Conservation (phyloP, 2,797 vertebrate genomes). For the Rhinoraja longicauda region DNA sequence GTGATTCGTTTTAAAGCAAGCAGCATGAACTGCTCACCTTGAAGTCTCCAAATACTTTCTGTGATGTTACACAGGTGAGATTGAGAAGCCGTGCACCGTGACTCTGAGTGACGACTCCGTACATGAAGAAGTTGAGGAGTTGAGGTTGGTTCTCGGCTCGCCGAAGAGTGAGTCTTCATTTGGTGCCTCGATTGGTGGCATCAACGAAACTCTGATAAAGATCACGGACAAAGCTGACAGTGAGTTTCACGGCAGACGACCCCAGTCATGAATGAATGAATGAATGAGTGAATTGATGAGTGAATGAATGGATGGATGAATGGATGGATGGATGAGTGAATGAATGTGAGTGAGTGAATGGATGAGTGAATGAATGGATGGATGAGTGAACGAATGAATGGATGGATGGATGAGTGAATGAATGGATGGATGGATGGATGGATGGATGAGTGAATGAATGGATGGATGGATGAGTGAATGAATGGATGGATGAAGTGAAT, state of each 20-base stretch:
- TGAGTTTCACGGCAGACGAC: conserved; percentile 52
- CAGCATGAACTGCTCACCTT: neutral
- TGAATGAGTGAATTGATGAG: too few species aligned
- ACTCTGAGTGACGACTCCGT: conserved; percentile 71
- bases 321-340: too few species aligned
- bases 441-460: too few species aligned
- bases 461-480: too few species aligned
- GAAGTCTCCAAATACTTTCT: neutral
- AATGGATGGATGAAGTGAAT: too few species aligned
- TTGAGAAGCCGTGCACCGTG: conserved; percentile 72
- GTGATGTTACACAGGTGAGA: conserved; percentile 65
- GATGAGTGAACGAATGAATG: too few species aligned
- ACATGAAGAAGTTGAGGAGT: conserved; percentile 79
- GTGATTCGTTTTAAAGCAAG: too few species aligned
- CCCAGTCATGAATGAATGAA: neutral
- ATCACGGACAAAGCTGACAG: conserved; percentile 81
- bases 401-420: too few species aligned
- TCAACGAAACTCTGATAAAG: conserved; percentile 76
- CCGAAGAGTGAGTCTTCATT: conserved; percentile 73
- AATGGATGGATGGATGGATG: too few species aligned
- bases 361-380: too few species aligned
- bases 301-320: too few species aligned
- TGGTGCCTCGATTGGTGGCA: conserved; percentile 77
- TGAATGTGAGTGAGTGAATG: too few species aligned
- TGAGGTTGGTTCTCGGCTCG: conserved; percentile 78